Conservation (phyloP, 2,888 invertebrate genomes). For the Atethmia centrago region DNA sequence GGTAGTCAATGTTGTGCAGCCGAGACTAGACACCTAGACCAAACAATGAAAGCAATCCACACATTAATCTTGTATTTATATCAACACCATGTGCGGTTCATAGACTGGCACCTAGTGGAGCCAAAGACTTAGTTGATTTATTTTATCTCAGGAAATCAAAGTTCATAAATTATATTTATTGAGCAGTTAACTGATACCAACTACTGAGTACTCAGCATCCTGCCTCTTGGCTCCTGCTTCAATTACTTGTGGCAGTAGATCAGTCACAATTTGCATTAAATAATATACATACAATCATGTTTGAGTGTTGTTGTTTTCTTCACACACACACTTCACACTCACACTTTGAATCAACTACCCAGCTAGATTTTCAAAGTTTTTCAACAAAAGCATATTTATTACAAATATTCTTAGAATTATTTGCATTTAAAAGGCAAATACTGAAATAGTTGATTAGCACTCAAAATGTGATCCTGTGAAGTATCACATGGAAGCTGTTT, state of each 20-base stretch:
- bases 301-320: neutral
- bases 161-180: neutral
- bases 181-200: neutral
- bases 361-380: neutral
- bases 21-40: neutral
- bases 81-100: neutral
- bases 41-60: neutral
- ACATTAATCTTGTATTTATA: neutral
- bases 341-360: neutral
- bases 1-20: neutral
- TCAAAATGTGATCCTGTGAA: constrained; percentile 3
- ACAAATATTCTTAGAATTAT: neutral
- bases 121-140: neutral
- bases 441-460: neutral
- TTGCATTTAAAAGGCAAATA: neutral
- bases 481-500: neutral
- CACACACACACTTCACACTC: no score
- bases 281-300: neutral
- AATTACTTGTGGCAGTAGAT: neutral
- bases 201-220: neutral
- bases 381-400: neutral
- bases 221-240: constrained; percentile 8
- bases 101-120: neutral
- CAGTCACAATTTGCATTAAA: constrained; percentile 13
- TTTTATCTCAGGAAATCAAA: neutral